These are phyloP conservation scores for Tinea semifulvella DNA, from an alignment of 2,888 invertebrate genomes.

Conservation along the genomic window DNA sequence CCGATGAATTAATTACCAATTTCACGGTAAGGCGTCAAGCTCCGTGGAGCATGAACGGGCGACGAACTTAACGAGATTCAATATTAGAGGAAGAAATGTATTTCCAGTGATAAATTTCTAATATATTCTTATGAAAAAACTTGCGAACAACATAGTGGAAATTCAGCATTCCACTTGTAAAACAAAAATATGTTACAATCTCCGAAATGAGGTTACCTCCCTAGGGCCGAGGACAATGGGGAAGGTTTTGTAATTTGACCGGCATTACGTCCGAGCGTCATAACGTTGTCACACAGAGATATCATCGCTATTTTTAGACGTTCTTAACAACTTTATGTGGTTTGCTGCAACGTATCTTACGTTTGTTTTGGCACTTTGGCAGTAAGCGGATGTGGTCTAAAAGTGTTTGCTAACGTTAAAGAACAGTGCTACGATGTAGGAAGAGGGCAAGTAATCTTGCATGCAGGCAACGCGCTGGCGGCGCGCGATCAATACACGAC, in stretches of 20 bases:
- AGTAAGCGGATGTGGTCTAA: conserved; percentile 36
- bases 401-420: conserved; percentile 27
- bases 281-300: conserved; percentile 27
- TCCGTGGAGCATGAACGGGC: background rate
- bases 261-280: conserved; percentile 28
- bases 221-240: conserved; percentile 24
- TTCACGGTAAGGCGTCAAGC: conserved; percentile 1
- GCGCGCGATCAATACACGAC: conserved; percentile 61
- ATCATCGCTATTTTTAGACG: conserved; percentile 25
- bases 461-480: conserved; percentile 57
- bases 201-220: conserved; percentile 34
- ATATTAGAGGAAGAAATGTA: no score
- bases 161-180: conserved; percentile 11
- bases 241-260: conserved; percentile 41
- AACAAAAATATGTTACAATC: conserved; percentile 27
- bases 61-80: background rate
- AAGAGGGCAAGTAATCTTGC: conserved; percentile 29
- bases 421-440: conserved; percentile 26
- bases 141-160: background rate
- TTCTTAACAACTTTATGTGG: background rate
- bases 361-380: conserved; percentile 18
- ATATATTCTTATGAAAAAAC: background rate
- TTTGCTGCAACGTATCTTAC: background rate
- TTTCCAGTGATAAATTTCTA: background rate
- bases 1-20: background rate